Percentiles rank a stretch among this genome's conserved stretches.
phyloP scores from a whole-genome alignment of 1,140 invertebrate genomes.

The Drosophila nebulosa region DNA sequence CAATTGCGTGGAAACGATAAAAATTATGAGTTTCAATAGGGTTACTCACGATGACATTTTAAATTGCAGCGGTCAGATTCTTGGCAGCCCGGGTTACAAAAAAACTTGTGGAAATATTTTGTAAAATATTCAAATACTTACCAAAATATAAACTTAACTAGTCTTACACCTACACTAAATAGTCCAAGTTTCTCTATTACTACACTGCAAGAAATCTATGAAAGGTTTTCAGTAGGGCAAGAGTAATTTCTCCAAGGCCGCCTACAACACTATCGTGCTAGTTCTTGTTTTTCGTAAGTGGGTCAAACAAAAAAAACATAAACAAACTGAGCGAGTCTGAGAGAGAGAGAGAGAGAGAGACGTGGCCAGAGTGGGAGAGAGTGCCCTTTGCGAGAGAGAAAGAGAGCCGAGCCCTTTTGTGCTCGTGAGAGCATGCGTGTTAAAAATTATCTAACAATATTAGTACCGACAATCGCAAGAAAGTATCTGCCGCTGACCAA shows the following conservation, averaged over 20 bases:
- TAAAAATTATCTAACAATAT: slow-evolving; percentile 43
- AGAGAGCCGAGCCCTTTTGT: slow-evolving; percentile 11
- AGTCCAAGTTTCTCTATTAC: not conserved
- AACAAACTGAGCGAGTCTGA: slow-evolving; percentile 34
- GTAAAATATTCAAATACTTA: too few species aligned
- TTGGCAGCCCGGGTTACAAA: too few species aligned
- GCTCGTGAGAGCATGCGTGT: slow-evolving; percentile 58
- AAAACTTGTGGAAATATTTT: too few species aligned
- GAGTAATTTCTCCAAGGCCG: slow-evolving; percentile 24
- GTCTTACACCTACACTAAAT: too few species aligned
- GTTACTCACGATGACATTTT: not conserved
- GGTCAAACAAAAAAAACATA: slow-evolving; percentile 65
- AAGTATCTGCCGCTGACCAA: slow-evolving; percentile 43
- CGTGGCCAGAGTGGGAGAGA: not conserved
- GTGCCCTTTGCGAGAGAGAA: not conserved
- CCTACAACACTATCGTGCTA: slow-evolving; percentile 2
- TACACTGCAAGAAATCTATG: not conserved
- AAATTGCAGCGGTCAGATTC: too few species aligned
- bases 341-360: slow-evolving; percentile 15
- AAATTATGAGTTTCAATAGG: not conserved
- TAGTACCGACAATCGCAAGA: slow-evolving; percentile 19
- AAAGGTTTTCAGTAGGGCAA: not conserved
- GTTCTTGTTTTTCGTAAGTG: slow-evolving; percentile 32
- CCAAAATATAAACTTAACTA: too few species aligned
- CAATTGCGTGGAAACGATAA: not conserved